Evolutionary conservation across 2,888 invertebrate species (phyloP).

Genomic region (Neuroscelio doddi): DNA sequence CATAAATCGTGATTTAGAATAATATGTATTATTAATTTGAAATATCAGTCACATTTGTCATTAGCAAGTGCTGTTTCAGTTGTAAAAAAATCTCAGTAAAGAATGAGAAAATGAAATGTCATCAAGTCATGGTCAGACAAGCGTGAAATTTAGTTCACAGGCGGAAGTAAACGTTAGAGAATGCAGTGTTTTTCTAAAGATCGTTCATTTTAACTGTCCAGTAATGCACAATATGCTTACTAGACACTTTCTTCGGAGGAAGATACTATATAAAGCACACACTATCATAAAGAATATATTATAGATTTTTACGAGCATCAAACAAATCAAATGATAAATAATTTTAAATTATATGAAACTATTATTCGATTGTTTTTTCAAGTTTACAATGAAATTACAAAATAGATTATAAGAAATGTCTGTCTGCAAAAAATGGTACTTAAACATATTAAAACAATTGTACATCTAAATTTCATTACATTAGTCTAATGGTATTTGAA

Average conservation of each 20-base stretch:
- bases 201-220: constrained; percentile 49
- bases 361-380: no score
- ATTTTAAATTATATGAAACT: no score
- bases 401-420: no score
- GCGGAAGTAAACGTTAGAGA: constrained; percentile 44
- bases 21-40: background rate
- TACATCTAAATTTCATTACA: no score
- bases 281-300: background rate
- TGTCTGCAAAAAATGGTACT: no score
- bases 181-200: constrained; percentile 39
- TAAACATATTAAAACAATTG: no score
- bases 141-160: constrained; percentile 49
- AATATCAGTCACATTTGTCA: no score
- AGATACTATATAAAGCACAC: background rate
- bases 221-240: constrained; percentile 48
- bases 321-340: no score
- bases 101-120: constrained; percentile 4
- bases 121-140: constrained; percentile 1
- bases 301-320: no score
- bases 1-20: background rate
- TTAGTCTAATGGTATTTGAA: no score
- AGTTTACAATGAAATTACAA: no score
- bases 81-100: background rate
- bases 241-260: constrained; percentile 16
- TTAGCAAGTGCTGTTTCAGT: background rate